These are phyloP conservation scores for Sebastes fasciatus DNA, from an alignment of 2,113 vertebrate species.

Conservation along the genomic window DNA sequence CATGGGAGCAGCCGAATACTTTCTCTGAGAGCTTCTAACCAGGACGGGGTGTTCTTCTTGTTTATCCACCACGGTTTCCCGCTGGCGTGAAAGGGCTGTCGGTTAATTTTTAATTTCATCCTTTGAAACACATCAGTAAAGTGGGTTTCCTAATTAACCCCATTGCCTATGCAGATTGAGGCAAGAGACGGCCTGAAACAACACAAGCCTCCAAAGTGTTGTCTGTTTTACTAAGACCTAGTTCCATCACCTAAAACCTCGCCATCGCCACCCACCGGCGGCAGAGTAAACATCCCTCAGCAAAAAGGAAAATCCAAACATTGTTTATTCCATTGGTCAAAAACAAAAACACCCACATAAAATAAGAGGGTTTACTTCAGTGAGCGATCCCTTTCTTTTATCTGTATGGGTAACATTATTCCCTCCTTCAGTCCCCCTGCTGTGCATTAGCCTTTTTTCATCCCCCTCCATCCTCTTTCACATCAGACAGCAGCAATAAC, in stretches of 20 bases:
- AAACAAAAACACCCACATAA: slow-evolving; percentile 11
- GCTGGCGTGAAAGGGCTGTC: slow-evolving; percentile 65
- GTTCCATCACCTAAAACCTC: slow-evolving; percentile 59
- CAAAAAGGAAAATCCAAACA: slow-evolving; percentile 18
- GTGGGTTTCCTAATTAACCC: slow-evolving; percentile 81
- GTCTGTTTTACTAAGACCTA: slow-evolving; percentile 68
- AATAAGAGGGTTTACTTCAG: slow-evolving; percentile 27
- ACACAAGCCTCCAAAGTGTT: slow-evolving; percentile 60
- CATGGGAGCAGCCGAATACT: slow-evolving; percentile 57
- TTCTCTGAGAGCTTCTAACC: slow-evolving; percentile 66
- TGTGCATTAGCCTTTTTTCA: slow-evolving; percentile 41
- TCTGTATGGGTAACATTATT: slow-evolving; percentile 22
- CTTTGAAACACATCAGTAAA: slow-evolving; percentile 82
- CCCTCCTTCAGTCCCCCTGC: slow-evolving; percentile 17
- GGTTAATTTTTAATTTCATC: slow-evolving; percentile 80
- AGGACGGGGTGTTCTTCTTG: slow-evolving; percentile 71
- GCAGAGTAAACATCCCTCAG: slow-evolving; percentile 28
- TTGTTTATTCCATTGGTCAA: slow-evolving; percentile 13
- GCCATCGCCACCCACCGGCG: background rate
- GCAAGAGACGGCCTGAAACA: slow-evolving; percentile 67
- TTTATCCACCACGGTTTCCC: slow-evolving; percentile 71
- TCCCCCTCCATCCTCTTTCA: slow-evolving; percentile 28
- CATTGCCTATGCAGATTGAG: slow-evolving; percentile 78
- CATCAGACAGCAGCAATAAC: slow-evolving; percentile 62
- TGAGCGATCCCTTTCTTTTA: slow-evolving; percentile 36